Conservation (phyloP, 2,113 vertebrate genomes). For the Podarcis muralis region DNA sequence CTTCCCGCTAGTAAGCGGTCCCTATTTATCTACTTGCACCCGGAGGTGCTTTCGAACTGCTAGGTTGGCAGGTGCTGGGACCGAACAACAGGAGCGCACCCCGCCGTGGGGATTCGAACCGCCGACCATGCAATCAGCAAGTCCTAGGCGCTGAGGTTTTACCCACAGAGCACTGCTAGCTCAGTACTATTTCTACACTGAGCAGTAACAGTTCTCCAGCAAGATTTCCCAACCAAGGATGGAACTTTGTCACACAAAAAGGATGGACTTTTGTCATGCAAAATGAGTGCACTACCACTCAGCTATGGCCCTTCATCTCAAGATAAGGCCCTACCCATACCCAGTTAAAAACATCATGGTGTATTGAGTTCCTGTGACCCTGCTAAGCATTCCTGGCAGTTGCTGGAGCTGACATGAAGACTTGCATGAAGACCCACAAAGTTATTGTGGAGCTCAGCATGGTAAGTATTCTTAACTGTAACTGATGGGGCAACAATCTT, state of each 20-base stretch:
- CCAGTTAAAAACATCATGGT: background rate
- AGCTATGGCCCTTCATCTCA: background rate
- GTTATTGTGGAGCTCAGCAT: background rate
- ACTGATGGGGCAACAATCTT: background rate
- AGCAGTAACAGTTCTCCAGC: background rate
- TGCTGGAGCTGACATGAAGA: background rate
- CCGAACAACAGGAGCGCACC: too few species aligned
- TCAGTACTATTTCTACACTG: background rate
- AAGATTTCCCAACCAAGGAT: background rate
- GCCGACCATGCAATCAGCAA: too few species aligned
- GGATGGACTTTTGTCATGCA: background rate
- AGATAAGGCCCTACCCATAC: background rate
- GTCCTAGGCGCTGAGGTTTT: too few species aligned
- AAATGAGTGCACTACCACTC: background rate
- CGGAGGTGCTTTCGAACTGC: too few species aligned
- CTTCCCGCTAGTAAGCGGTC: too few species aligned
- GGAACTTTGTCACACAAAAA: background rate
- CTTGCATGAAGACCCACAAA: background rate
- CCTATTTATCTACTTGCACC: too few species aligned
- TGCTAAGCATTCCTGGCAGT: background rate
- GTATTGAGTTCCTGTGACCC: background rate
- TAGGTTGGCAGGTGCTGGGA: too few species aligned
- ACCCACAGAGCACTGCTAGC: too few species aligned
- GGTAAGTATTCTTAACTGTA: background rate
- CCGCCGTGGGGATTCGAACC: too few species aligned